Evolutionary conservation across 1,140 invertebrate genomes (phyloP).

Genomic region (Drosophila murphyi): DNA sequence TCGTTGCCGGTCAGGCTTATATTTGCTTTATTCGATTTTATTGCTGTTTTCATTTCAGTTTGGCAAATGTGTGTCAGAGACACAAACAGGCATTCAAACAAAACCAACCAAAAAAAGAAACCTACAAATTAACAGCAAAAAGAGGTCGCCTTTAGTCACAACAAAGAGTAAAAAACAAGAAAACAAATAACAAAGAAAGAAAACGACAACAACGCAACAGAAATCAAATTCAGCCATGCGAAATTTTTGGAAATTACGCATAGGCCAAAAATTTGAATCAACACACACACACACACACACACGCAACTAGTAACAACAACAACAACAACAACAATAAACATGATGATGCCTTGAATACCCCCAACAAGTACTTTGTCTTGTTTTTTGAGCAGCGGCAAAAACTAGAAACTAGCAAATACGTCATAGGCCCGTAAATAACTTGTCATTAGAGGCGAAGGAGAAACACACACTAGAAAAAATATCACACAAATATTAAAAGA

Average conservation of each 20-base stretch:
- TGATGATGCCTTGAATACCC: conserved; percentile 13
- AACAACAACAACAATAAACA: conserved; percentile 24
- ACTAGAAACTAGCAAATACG: conserved; percentile 45
- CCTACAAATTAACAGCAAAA: conserved; percentile 69
- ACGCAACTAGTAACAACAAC: conserved; percentile 26
- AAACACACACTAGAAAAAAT: background rate
- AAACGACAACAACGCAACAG: conserved; percentile 38
- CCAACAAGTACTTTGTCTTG: conserved; percentile 48
- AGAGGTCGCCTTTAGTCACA: conserved; percentile 35
- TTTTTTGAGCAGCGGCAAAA: conserved; percentile 35
- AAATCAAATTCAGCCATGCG: conserved; percentile 39
- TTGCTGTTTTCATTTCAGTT: conserved; percentile 56
- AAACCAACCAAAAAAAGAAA: conserved; percentile 51
- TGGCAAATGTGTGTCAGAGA: conserved; percentile 70
- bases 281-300: conserved; percentile 11
- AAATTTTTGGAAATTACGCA: conserved; percentile 59
- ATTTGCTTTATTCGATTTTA: conserved; percentile 74
- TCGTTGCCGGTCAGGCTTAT: conserved; percentile 57
- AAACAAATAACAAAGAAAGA: conserved; percentile 7
- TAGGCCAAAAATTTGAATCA: conserved; percentile 52
- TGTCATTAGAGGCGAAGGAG: background rate
- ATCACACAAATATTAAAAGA: conserved; percentile 26
- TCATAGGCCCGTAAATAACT: conserved; percentile 52
- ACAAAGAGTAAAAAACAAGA: background rate
- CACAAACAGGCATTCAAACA: conserved; percentile 18